Evolutionary conservation across 2,113 vertebrate species (phyloP), one percentile per base, ranked within the genome.

Genomic region (Corythornis vintsioides): DNA sequence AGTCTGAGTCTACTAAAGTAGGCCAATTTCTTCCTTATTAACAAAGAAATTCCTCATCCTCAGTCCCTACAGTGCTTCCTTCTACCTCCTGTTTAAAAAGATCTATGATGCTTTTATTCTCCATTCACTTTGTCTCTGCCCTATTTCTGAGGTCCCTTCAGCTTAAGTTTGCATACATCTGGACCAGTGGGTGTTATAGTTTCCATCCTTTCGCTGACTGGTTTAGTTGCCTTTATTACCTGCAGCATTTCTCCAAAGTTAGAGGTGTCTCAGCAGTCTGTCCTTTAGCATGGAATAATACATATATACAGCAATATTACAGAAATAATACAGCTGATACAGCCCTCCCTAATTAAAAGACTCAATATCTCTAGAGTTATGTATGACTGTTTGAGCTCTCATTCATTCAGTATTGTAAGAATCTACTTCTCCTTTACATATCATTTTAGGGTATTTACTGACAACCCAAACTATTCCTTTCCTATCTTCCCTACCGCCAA

Each of bases 121-220:
- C 47, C 50, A 15, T 35, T 70, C 60, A 47, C 38, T 92, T 83
- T 61, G 59, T 65, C 42, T 91, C 91, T 93, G 67, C 43, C 83
- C 94, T 95, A 77, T 79, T 95, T 96, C 85, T 80, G 55, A 67
- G 60, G 72, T 95, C 79, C 88, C 91, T 71, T 83, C 2, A 1
- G 93, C 75, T 82, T 1, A 0, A 50, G 82, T 91, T 88, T 89
- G 88, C 93, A 91, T 88, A 89, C 25, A 73, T 84, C 73, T 86
- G 66, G 89, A 92, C 59, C 56, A 70, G 82, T 10, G 31, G 71
- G 2, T 84, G 56, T 6, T 71, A 60, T 7, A 33, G 69, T 86
- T 92, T 80, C 94, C 63, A 89, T 88, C 67, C 89, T 89, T 71
- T 74, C 69, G 56, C 65, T 77, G 61, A 16, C 72, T 88, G 59